phyloP scores from a whole-genome alignment of 2,797 vertebrate species.

The Sebastes vulpes region DNA sequence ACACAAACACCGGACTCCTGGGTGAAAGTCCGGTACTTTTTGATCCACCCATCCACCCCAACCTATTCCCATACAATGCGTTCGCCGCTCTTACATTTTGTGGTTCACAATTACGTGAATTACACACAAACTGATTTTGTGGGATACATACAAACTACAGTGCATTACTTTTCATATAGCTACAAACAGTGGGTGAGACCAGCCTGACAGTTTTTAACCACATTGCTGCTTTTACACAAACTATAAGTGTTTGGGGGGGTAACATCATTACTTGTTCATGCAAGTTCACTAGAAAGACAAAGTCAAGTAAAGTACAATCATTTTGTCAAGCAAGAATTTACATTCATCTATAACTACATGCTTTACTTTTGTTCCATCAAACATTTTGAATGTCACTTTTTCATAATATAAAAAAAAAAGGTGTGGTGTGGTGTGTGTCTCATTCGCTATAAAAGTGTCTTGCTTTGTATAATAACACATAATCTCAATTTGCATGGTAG shows the following conservation, averaged over 20 bases:
- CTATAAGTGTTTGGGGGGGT: not conserved
- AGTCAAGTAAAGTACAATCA: not conserved
- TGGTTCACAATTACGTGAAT: too few relatives aligned
- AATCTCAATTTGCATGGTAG: not conserved
- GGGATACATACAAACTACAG: too few relatives aligned
- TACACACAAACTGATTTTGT: too few relatives aligned
- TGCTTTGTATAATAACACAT: not conserved
- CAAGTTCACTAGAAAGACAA: not conserved
- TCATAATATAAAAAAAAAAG: not conserved
- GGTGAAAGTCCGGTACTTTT: too few relatives aligned
- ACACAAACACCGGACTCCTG: rapidly evolving
- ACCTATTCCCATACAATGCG: too few relatives aligned
- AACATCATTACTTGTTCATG: not conserved
- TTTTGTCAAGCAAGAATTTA: too few relatives aligned
- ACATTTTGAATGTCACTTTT: not conserved
- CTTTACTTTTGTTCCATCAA: not conserved
- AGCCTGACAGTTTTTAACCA: too few relatives aligned
- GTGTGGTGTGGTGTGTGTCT: not conserved
- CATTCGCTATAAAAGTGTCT: not conserved
- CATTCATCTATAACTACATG: not conserved
- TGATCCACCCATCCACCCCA: too few relatives aligned
- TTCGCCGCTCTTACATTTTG: rapidly evolving
- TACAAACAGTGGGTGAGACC: too few relatives aligned
- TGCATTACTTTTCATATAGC: too few relatives aligned
- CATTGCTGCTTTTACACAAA: not conserved